phyloP scores from a whole-genome alignment of 2,797 vertebrate species.

The Aplochiton taeniatus region DNA sequence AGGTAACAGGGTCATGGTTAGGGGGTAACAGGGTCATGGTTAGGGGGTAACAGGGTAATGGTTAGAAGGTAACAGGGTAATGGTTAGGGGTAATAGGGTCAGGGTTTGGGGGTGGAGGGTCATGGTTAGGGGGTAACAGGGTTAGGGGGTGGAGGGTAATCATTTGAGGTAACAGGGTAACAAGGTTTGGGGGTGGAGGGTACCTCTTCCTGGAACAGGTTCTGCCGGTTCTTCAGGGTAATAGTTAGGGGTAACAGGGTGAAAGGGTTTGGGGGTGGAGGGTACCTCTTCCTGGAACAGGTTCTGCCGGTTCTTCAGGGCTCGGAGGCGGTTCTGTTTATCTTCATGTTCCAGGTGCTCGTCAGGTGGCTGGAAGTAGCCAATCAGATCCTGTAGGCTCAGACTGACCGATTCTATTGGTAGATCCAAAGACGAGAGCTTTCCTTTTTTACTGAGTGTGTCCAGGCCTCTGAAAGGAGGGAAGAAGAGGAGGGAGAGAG shows the following conservation, averaged over 20 bases:
- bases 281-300: constrained; percentile 96
- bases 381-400: constrained; percentile 91
- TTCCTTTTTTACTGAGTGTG: constrained; percentile 84
- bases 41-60: constrained; percentile 59
- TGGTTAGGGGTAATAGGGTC: too few relatives aligned
- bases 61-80: neutral
- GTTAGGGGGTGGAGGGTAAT: neutral
- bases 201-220: constrained; percentile 98
- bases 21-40: too few relatives aligned
- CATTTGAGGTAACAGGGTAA: constrained; percentile 2
- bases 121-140: neutral
- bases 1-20: too few relatives aligned
- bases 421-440: constrained; percentile 78
- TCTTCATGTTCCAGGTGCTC: constrained; percentile 95
- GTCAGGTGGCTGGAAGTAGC: constrained; percentile 92
- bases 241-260: constrained; percentile 21
- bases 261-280: neutral
- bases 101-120: too few relatives aligned
- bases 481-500: neutral
- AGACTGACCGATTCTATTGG: constrained; percentile 92
- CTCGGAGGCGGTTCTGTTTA: constrained; percentile 90
- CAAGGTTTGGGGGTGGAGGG: neutral
- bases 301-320: constrained; percentile 95
- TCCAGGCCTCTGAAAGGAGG: constrained; percentile 83
- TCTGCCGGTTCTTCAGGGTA: constrained; percentile 87